Evolutionary conservation across 2,797 vertebrate species (phyloP).

Genomic region (Cuniculus paca): DNA sequence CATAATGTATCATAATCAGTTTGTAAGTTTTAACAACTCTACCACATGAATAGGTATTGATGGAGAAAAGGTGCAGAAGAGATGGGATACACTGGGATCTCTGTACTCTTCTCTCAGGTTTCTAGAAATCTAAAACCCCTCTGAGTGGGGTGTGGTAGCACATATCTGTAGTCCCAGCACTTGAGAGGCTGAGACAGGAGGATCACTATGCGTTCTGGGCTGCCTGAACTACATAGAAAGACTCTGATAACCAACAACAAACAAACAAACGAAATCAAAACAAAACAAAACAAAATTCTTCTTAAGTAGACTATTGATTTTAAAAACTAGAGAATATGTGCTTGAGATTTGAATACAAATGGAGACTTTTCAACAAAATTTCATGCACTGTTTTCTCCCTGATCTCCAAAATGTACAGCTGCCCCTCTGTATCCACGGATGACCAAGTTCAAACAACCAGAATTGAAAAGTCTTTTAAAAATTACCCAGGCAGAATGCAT

Average conservation of each 20-base stretch:
- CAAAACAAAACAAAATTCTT: neutral
- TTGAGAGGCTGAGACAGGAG: neutral
- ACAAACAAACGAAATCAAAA: neutral
- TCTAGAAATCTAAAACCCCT: neutral
- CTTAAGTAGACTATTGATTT: neutral
- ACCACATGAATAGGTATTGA: neutral
- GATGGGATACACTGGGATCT: rapidly evolving
- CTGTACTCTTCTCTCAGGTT: neutral
- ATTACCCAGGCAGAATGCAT: neutral
- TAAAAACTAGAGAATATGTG: neutral
- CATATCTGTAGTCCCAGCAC: neutral
- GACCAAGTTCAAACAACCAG: neutral
- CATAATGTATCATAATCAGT: neutral
- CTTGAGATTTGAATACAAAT: neutral
- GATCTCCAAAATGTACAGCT: neutral
- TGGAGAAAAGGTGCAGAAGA: neutral
- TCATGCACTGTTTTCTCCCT: neutral
- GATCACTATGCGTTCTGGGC: neutral
- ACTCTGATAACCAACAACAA: neutral
- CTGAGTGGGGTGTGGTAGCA: neutral
- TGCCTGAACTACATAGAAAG: neutral
- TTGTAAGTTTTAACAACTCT: neutral
- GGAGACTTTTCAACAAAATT: neutral
- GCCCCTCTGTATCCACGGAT: neutral
- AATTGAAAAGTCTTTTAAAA: neutral